phyloP scores from a whole-genome alignment of 1,140 invertebrate genomes.

The Pomacea maculata region DNA sequence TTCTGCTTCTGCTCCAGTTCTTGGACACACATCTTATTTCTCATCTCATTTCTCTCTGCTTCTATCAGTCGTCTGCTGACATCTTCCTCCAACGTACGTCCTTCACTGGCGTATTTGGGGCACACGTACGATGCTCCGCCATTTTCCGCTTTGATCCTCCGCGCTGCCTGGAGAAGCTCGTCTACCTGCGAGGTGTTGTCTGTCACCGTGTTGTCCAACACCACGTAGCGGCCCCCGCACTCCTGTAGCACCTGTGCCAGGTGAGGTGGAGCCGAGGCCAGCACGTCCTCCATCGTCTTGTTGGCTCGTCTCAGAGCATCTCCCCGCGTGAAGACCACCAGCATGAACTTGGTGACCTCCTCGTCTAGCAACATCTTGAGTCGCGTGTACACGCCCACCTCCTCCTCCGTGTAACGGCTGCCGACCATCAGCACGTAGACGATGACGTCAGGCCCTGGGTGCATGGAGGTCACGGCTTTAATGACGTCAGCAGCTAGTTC shows the following conservation, averaged over 20 bases:
- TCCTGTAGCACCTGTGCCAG: not conserved
- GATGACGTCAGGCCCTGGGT: conserved; percentile 24
- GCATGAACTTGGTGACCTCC: not conserved
- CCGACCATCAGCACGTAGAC: too few relatives aligned
- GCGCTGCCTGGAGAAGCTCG: not conserved
- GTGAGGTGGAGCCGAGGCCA: not conserved
- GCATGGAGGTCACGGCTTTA: conserved; percentile 25
- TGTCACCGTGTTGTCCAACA: not conserved
- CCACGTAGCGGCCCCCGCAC: not conserved
- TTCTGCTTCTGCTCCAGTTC: not conserved
- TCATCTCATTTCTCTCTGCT: too few relatives aligned
- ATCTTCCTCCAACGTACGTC: not conserved
- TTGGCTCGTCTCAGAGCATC: not conserved
- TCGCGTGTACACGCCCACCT: not conserved
- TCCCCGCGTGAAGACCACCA: not conserved
- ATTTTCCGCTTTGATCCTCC: not conserved
- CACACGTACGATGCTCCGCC: not conserved
- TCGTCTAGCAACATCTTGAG: not conserved
- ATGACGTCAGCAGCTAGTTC: conserved; percentile 20
- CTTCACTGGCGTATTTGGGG: not conserved
- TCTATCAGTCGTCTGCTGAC: not conserved
- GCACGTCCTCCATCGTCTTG: not conserved
- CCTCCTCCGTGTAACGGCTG: conserved; percentile 25
- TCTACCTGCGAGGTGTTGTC: not conserved
- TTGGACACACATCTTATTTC: too few relatives aligned